Base-by-base conservation (phyloP, 2,888 invertebrate genomes). In the Nezara viridula region DNA sequence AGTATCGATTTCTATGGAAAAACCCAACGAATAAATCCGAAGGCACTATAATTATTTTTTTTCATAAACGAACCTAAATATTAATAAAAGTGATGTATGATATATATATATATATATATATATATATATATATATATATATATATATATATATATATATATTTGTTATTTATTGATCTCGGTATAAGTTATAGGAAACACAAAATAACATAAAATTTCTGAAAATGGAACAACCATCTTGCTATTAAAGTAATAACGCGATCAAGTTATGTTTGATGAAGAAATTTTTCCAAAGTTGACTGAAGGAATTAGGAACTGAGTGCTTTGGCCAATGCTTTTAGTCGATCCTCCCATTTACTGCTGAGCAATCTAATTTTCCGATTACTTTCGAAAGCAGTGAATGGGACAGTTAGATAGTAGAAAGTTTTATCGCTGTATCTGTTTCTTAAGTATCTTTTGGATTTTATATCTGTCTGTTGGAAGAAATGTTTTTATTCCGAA, bases 221-320 rank as follows among this genome's bases (percentile, higher is more conserved):
- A 27, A 27, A 60, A 60, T 27, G 27, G 21, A 73, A 73, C 32
- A 73, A 37, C 21, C 37, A 32, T 37, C 32, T 37, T 19, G 66
- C 32, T 37, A 37, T 37, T 73, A 73, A 21, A 37, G 66, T 19
- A 37, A 73, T 73, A 73, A 37, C 32, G 19, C 2, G 66, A 73
- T 73, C 37, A 32, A 73, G 66, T 73, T 73, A 21, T 73, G 66
- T 73, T 73, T 73, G 66, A 73, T 73, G 66, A 73, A 73, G 66
- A 73, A 16, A 73, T 73, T 73, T 73, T 73, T 73, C 66, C 37
- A 37, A 73, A 73, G 66, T 73, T 37, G 66, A 73, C 66, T 32
- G 24, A 73, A 7, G 37, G 66, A 73, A 73, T 73, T 73, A 73
- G 6, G 66, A 37, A 73, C 66, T 73, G 37, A 73, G 66, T 73